Evolutionary conservation across 2,797 vertebrate species (phyloP).

Genomic region (Scleropages formosus): DNA sequence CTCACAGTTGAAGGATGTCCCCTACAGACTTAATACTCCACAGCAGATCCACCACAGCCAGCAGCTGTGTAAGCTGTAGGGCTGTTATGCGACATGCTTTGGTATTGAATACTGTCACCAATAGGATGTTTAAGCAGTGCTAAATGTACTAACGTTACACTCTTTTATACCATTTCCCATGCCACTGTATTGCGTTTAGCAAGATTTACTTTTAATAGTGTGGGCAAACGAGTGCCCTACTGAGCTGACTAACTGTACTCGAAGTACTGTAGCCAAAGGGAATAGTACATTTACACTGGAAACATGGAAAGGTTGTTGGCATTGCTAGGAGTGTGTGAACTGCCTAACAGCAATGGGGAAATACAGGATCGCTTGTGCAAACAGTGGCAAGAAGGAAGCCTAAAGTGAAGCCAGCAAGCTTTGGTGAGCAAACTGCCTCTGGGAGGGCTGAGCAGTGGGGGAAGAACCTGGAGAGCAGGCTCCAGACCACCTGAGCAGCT

Average conservation of each 20-base stretch:
- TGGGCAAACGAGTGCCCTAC: not conserved
- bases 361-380: conserved; percentile 31
- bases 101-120: not conserved
- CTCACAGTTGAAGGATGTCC: conserved; percentile 43
- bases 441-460: not conserved
- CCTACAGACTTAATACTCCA: conserved; percentile 32
- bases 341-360: not conserved
- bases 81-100: not conserved
- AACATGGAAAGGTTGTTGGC: too few relatives aligned
- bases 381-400: conserved; percentile 29
- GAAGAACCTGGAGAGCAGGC: conserved; percentile 18
- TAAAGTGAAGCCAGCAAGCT: conserved; percentile 26
- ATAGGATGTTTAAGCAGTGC: not conserved
- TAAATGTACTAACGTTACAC: not conserved
- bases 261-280: too few relatives aligned
- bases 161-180: not conserved
- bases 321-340: not conserved
- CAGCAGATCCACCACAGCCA: conserved; percentile 17
- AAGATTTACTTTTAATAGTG: not conserved
- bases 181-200: not conserved
- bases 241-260: not conserved
- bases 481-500: not conserved
- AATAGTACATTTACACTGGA: too few relatives aligned
- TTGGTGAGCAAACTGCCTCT: not conserved
- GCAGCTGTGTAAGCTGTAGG: not conserved